phyloP scores from a whole-genome alignment of 64 coral and sea anemone species.

The Porites australiensis region DNA sequence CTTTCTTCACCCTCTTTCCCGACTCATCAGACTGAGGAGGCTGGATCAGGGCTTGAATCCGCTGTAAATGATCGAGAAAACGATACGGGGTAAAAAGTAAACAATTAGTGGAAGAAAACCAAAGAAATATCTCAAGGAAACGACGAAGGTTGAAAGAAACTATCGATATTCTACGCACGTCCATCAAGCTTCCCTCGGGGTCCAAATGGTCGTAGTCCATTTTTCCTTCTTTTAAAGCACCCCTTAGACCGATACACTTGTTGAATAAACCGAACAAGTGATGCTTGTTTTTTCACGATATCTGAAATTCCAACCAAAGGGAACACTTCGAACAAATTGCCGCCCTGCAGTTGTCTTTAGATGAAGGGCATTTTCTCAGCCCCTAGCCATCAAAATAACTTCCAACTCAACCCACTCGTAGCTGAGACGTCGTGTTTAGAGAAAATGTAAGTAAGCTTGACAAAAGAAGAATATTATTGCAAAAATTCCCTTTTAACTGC shows the following conservation, averaged over 20 bases:
- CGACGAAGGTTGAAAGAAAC: background rate
- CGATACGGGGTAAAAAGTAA: conserved; percentile 23
- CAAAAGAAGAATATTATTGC: background rate
- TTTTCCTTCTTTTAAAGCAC: conserved; percentile 9
- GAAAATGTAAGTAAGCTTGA: background rate
- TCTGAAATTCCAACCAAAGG: conserved; percentile 29
- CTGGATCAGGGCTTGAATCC: conserved; percentile 99
- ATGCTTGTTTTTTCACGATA: background rate
- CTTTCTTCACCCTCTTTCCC: conserved; percentile 73
- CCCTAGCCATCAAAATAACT: conserved; percentile 3
- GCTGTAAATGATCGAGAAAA: conserved; percentile 72
- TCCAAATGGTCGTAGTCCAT: conserved; percentile 99
- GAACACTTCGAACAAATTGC: conserved; percentile 52
- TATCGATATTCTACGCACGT: conserved; percentile 73
- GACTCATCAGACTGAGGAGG: conserved; percentile 84
- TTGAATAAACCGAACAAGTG: background rate
- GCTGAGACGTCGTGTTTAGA: background rate
- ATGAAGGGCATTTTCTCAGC: conserved; percentile 42
- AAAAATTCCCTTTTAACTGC: conserved; percentile 8
- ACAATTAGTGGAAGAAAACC: conserved; percentile 20
- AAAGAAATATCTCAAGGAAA: conserved; percentile 65
- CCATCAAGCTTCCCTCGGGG: conserved; percentile 93
- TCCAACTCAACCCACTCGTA: conserved; percentile 5
- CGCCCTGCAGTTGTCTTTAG: conserved; percentile 18
- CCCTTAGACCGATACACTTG: background rate